Conservation (phyloP, 2,797 vertebrate genomes). For the Lutjanus campechanus region DNA sequence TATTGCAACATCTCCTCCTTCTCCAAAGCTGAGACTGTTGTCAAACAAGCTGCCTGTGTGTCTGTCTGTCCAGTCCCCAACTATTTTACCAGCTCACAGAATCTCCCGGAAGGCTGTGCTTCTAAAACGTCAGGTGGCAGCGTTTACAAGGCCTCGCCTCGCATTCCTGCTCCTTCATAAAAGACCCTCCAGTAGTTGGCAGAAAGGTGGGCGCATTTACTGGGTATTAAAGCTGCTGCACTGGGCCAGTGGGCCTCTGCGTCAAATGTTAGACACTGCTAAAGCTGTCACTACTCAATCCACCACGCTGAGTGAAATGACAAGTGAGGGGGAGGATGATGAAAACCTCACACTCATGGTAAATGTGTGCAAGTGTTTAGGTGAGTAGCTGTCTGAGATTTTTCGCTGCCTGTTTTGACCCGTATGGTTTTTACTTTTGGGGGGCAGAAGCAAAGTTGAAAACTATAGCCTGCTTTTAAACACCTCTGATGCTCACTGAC, state of each 20-base stretch:
- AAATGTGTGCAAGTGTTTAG: slow-evolving; percentile 5
- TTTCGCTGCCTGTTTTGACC: slow-evolving; percentile 1
- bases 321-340: slow-evolving; percentile 16
- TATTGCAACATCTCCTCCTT: not conserved
- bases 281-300: slow-evolving; percentile 62
- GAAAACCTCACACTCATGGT: slow-evolving; percentile 13
- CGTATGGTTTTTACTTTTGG: slow-evolving; percentile 6
- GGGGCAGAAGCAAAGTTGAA: not conserved
- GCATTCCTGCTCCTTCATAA: slow-evolving; percentile 77
- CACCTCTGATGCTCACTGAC: not conserved
- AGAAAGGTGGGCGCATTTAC: slow-evolving; percentile 64
- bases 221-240: slow-evolving; percentile 58
- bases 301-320: slow-evolving; percentile 32
- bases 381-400: not conserved
- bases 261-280: slow-evolving; percentile 49
- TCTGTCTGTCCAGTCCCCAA: slow-evolving; percentile 11
- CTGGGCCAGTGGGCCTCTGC: slow-evolving; percentile 36
- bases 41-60: slow-evolving; percentile 21
- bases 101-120: slow-evolving; percentile 55
- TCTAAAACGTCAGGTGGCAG: slow-evolving; percentile 74
- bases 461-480: no score
- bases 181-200: slow-evolving; percentile 59
- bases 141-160: slow-evolving; percentile 70
- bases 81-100: slow-evolving; percentile 56
- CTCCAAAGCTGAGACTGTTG: not conserved